A percentile compares a stretch with the other conserved stretches of the same genome.
These are phyloP conservation scores for Prionace glauca DNA, from an alignment of 2,797 vertebrate genomes.

Conservation along the genomic window DNA sequence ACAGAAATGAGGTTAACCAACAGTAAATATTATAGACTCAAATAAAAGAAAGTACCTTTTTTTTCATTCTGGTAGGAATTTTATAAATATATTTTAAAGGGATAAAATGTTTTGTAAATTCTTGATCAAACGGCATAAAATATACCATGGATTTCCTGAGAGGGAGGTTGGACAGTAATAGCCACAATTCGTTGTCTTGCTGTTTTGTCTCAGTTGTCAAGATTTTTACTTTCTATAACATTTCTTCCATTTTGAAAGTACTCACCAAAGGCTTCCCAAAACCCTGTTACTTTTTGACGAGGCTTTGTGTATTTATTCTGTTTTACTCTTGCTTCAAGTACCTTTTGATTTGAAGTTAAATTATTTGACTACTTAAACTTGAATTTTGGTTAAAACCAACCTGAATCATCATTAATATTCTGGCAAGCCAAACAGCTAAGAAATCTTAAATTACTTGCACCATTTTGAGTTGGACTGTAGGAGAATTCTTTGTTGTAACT, in stretches of 20 bases:
- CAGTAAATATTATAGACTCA: neutral
- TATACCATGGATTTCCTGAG: neutral
- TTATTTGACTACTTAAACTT: slow-evolving; percentile 3
- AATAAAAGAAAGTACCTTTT: neutral
- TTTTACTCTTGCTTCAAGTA: neutral
- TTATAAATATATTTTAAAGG: neutral
- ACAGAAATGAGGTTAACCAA: neutral
- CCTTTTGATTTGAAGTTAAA: neutral
- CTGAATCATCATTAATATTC: neutral
- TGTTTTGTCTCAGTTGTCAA: neutral
- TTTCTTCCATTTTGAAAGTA: neutral
- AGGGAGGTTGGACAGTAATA: neutral
- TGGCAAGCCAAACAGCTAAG: neutral
- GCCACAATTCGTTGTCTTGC: neutral
- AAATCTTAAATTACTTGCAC: neutral
- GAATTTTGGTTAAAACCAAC: neutral
- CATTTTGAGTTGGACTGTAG: neutral
- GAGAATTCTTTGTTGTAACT: neutral
- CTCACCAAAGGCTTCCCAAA: neutral
- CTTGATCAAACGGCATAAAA: neutral
- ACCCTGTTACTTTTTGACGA: neutral
- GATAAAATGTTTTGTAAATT: neutral
- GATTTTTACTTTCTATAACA: neutral
- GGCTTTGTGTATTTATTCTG: neutral
- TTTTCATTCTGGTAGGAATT: neutral